Percentiles rank a stretch among this genome's conserved stretches.
phyloP scores from a whole-genome alignment of 2,797 vertebrate species.

The Pterois miles region DNA sequence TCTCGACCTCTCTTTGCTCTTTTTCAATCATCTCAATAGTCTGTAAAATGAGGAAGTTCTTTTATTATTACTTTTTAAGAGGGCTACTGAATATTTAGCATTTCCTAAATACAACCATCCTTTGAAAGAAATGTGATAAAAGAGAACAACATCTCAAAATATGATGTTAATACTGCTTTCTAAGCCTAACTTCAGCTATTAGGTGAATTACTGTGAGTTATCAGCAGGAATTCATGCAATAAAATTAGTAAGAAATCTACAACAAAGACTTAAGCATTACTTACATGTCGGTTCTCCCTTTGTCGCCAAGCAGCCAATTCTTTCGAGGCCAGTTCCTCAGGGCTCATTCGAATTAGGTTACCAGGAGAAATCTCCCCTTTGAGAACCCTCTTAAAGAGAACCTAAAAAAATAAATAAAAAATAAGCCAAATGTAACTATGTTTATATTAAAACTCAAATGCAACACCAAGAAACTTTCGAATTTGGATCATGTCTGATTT shows the following conservation, averaged over 20 bases:
- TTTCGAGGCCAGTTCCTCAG: conserved; percentile 97
- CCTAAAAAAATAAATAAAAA: conserved; percentile 52
- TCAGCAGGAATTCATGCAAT: not conserved
- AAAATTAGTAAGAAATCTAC: not conserved
- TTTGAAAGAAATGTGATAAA: not conserved
- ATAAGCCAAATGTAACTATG: not conserved
- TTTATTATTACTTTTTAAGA: not conserved
- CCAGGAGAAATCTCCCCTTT: conserved; percentile 95
- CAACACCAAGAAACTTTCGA: conserved; percentile 63
- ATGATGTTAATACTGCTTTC: not conserved
- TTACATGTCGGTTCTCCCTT: conserved; percentile 98
- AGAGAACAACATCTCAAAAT: not conserved
- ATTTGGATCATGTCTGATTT: not conserved
- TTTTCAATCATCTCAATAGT: conserved; percentile 99
- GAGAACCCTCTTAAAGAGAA: conserved; percentile 94
- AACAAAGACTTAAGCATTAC: conserved; percentile 35
- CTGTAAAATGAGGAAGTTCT: conserved; percentile 73
- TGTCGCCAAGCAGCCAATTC: conserved; percentile 98
- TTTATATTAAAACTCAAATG: not conserved
- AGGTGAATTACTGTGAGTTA: not conserved
- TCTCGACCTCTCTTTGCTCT: conserved; percentile 95
- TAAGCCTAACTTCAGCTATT: not conserved
- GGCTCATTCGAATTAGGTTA: conserved; percentile 97
- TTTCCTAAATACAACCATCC: not conserved
- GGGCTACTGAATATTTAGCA: not conserved